phyloP scores from a whole-genome alignment of 2,888 invertebrate species.

The Cheilosia variabilis region DNA sequence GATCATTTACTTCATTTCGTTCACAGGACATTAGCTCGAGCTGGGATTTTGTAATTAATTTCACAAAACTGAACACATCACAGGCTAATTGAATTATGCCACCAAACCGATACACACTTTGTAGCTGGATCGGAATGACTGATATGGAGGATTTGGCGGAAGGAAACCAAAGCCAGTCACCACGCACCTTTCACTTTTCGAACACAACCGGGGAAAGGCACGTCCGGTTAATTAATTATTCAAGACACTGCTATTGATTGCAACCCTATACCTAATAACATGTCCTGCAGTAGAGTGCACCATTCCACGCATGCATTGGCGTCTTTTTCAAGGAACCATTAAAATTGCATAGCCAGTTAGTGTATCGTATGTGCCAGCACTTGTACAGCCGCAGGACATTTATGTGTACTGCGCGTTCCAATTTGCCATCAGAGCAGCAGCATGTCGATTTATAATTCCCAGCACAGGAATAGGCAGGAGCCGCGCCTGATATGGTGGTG shows the following conservation, averaged over 20 bases:
- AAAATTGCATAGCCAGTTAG: slow-evolving; percentile 61
- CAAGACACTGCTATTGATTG: slow-evolving; percentile 39
- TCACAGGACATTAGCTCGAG: slow-evolving; percentile 39
- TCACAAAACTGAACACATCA: slow-evolving; percentile 29
- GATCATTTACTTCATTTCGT: slow-evolving; percentile 22
- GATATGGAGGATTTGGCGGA: not conserved
- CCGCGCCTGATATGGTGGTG: slow-evolving; percentile 26
- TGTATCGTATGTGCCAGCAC: not conserved
- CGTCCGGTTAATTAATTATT: slow-evolving; percentile 62
- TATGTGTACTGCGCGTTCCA: slow-evolving; percentile 36
- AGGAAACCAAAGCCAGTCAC: not conserved
- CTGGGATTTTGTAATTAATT: slow-evolving; percentile 41
- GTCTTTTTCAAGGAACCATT: slow-evolving; percentile 44
- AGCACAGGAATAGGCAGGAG: not conserved
- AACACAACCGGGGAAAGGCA: slow-evolving; percentile 32
- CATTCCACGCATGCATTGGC: slow-evolving; percentile 34
- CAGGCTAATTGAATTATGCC: not conserved
- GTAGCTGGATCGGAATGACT: slow-evolving; percentile 15
- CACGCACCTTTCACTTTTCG: slow-evolving; percentile 28
- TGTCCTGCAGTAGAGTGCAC: slow-evolving; percentile 19
- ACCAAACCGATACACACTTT: slow-evolving; percentile 3
- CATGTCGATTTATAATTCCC: slow-evolving; percentile 58
- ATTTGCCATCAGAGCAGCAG: slow-evolving; percentile 56
- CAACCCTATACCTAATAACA: not conserved
- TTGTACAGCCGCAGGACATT: slow-evolving; percentile 17